These are phyloP conservation scores for Caenorhabditis wallacei DNA, from an alignment of 2,888 invertebrate species.

Conservation along the genomic window DNA sequence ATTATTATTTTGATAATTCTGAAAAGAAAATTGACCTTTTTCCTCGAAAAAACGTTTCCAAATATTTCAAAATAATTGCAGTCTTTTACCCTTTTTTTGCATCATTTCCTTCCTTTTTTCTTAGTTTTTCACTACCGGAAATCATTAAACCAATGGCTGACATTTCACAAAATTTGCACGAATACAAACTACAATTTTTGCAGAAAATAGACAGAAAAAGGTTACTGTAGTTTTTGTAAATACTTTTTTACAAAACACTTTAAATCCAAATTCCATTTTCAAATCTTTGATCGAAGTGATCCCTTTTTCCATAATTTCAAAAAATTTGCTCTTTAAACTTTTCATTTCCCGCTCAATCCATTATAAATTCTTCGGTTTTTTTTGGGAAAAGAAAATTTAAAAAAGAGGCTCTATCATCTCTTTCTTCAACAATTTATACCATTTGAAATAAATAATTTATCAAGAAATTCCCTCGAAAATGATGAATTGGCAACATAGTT, in stretches of 20 bases:
- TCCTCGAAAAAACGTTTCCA: not conserved
- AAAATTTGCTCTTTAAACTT: constrained; percentile 24
- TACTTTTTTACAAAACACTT: no score
- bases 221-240: not conserved
- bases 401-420: constrained; percentile 18
- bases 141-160: constrained; percentile 22
- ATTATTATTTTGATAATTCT: constrained; percentile 60
- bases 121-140: constrained; percentile 2
- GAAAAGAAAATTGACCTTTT: not conserved
- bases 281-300: constrained; percentile 2
- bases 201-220: not conserved
- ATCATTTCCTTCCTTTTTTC: constrained; percentile 30
- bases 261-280: no score
- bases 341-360: constrained; percentile 29
- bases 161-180: constrained; percentile 12
- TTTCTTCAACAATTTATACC: constrained; percentile 12
- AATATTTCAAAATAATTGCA: constrained; percentile 29
- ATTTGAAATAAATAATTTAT: constrained; percentile 21
- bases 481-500: constrained; percentile 41
- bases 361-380: constrained; percentile 2
- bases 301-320: constrained; percentile 2
- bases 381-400: constrained; percentile 13
- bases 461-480: constrained; percentile 13
- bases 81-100: not conserved
- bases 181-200: constrained; percentile 22